A percentile compares a stretch with the other conserved stretches of the same genome.
These are phyloP conservation scores for Liopterus haemorrhoidalis DNA, from an alignment of 2,888 invertebrate genomes.

Conservation along the genomic window DNA sequence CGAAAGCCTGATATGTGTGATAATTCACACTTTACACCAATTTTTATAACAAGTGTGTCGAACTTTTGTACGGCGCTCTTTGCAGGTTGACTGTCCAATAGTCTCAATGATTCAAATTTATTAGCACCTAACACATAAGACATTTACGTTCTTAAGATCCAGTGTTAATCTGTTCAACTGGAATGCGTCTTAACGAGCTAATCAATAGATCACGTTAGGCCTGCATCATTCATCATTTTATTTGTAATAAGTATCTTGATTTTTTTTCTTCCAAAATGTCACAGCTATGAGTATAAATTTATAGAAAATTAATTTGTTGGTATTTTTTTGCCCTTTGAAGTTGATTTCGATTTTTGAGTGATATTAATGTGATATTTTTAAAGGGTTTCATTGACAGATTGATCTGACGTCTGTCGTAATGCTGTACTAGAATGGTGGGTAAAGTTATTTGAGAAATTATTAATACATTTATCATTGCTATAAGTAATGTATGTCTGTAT, in stretches of 20 bases:
- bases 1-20: no score
- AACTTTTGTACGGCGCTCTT: no score
- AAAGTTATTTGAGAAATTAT: constrained; percentile 23
- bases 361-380: constrained; percentile 18
- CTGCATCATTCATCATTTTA: constrained; percentile 47
- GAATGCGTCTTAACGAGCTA: constrained; percentile 47
- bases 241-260: constrained; percentile 45
- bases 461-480: constrained; percentile 23
- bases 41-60: no score
- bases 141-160: no score
- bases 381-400: no score
- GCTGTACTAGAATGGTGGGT: constrained; percentile 7
- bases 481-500: no score
- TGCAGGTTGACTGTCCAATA: no score
- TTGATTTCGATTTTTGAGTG: constrained; percentile 12
- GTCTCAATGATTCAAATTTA: no score
- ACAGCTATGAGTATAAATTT: constrained; percentile 39
- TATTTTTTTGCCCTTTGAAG: constrained; percentile 11
- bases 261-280: constrained; percentile 41
- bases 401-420: constrained; percentile 16
- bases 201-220: constrained; percentile 49
- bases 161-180: constrained; percentile 39
- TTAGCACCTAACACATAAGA: no score
- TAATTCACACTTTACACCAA: no score
- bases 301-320: constrained; percentile 29